Conservation (phyloP, 2,113 vertebrate species). For the Crotophaga sulcirostris region DNA sequence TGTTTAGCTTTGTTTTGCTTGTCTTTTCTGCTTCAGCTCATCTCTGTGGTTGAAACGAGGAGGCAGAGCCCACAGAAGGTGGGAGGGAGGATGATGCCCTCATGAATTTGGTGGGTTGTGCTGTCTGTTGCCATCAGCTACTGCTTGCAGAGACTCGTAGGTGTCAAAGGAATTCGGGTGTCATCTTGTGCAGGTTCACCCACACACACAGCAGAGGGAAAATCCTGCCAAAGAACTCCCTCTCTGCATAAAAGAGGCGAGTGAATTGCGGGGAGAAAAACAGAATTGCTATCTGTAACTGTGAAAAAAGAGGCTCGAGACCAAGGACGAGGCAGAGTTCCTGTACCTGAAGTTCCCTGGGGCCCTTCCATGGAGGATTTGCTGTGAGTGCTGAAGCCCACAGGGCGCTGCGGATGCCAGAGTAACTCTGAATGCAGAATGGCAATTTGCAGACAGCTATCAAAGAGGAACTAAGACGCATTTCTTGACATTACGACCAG, state of each 20-base stretch:
- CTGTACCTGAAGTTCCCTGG: neutral
- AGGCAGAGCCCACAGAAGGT: neutral
- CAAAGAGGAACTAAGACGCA: conserved; percentile 19
- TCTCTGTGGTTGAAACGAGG: neutral
- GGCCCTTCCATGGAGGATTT: neutral
- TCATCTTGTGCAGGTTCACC: neutral
- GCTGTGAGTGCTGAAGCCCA: neutral
- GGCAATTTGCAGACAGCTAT: neutral
- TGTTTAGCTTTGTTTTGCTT: neutral
- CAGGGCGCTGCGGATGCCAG: neutral
- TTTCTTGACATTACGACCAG: conserved; percentile 38
- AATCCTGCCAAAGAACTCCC: neutral
- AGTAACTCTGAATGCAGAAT: neutral
- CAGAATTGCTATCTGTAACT: neutral
- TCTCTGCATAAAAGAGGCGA: neutral
- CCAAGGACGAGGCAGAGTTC: neutral
- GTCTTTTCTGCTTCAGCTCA: neutral
- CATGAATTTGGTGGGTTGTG: neutral
- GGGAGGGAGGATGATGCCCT: neutral
- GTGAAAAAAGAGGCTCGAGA: neutral
- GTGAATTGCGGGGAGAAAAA: neutral
- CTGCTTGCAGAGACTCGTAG: neutral
- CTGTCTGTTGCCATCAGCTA: neutral
- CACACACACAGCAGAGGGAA: neutral
- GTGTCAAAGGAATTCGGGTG: neutral